Evolutionary conservation across 2,113 vertebrate genomes (phyloP), one percentile per base, ranked within the genome.

Genomic region (Dissostichus mawsoni): DNA sequence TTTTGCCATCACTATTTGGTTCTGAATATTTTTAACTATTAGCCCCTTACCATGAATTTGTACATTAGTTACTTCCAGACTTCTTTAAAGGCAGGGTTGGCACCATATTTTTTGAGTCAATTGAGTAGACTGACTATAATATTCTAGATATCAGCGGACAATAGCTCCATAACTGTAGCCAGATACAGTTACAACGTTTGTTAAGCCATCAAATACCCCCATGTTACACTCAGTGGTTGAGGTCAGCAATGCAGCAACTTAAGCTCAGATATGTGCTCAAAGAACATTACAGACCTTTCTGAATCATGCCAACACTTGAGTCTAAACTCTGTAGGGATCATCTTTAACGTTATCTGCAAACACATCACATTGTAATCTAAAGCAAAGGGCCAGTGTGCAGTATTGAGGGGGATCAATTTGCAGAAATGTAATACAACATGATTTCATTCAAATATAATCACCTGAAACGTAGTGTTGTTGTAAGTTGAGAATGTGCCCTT

Each of bases 1-100:
- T 50, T 45, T 63, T 20, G 18, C 12, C n/a, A 3, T 67, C 41
- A 33, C 61, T 56, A 56, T 75, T 81, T 63, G 23, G 8, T 23
- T 20, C 4, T 3, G 18, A 74, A 57, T 52, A 52, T 59, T 80
- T 69, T 18, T n/a, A 4, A 63, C 59, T 25, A 68, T 47, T 11
- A 59, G 13, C 20, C 29, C 29, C 29, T 8, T 61, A 16, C 3
- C 9, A 44, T 44, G 13, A 41, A 51, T 62, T 44, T 62, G 9
- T 20, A 69, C 17, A 41, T 47, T 20, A 12, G 7, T 47, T 64
- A 45, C 20, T 50, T 33, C 44, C 11, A 50, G 12, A 50, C 25
- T 62, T 8, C 2, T 74, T 45, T 18, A 1, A 64, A 53, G 9
- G 33, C 36, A n/a, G 23, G 3, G 0, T 16, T 16, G 18, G 55